These are phyloP conservation scores for Nothoprocta perdicaria DNA, from an alignment of 2,113 vertebrate species.

Conservation along the genomic window DNA sequence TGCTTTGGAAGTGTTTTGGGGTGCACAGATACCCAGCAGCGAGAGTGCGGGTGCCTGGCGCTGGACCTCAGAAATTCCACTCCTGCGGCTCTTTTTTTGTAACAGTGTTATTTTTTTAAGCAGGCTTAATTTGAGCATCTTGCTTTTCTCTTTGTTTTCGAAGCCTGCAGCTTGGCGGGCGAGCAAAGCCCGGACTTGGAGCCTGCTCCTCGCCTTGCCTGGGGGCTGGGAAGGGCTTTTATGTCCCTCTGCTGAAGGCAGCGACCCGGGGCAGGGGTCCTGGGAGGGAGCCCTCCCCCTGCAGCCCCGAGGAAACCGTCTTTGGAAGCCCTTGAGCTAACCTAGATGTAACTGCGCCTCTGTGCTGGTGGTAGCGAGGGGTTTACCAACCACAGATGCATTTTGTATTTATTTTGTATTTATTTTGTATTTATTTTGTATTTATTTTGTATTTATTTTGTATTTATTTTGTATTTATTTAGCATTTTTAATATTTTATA, in stretches of 20 bases:
- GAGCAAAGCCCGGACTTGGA: background rate
- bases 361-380: rapidly evolving
- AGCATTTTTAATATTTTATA: too few relatives aligned
- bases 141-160: constrained; percentile 35
- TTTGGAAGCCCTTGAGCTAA: rapidly evolving
- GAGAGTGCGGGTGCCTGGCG: too few relatives aligned
- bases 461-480: too few relatives aligned
- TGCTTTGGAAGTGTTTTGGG: too few relatives aligned
- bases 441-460: too few relatives aligned
- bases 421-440: too few relatives aligned
- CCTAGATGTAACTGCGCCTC: rapidly evolving
- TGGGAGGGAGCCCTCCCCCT: background rate
- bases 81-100: background rate
- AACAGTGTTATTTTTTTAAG: background rate
- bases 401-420: too few relatives aligned
- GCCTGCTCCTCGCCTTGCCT: background rate
- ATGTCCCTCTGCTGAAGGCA: rapidly evolving
- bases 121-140: background rate
- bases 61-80: too few relatives aligned
- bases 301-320: background rate
- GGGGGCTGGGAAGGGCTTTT: background rate
- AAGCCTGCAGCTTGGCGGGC: background rate
- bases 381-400: rapidly evolving
- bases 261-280: rapidly evolving
- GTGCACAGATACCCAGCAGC: background rate